phyloP scores from a whole-genome alignment of 1,140 invertebrate genomes.

The Scylla paramamosain region DNA sequence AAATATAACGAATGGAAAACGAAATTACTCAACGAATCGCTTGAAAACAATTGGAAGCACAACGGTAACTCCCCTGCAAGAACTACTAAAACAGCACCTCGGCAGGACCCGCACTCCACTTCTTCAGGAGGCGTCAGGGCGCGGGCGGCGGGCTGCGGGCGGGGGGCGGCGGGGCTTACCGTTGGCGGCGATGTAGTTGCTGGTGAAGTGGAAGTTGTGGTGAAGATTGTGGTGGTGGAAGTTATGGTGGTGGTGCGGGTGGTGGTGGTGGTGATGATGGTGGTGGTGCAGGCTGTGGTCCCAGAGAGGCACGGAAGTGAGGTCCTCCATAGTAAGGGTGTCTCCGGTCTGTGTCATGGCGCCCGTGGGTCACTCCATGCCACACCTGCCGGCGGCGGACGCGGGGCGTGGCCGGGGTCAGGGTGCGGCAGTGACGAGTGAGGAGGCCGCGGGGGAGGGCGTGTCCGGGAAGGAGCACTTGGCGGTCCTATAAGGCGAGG shows the following conservation, averaged over 20 bases:
- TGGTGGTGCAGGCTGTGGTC: slow-evolving; percentile 66
- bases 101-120: not conserved
- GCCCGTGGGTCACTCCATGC: slow-evolving; percentile 38
- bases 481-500: too few species aligned
- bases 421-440: not conserved
- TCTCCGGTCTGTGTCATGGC: slow-evolving; percentile 31
- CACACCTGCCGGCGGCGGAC: slow-evolving; percentile 29
- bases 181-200: slow-evolving; percentile 68
- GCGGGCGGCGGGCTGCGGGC: too few species aligned
- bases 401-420: not conserved
- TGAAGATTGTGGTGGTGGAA: slow-evolving; percentile 60
- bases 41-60: not conserved
- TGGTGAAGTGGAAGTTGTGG: slow-evolving; percentile 69
- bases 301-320: slow-evolving; percentile 66
- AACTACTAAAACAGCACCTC: not conserved
- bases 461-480: too few species aligned
- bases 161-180: slow-evolving; percentile 33
- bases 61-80: not conserved
- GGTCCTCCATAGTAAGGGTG: slow-evolving; percentile 63
- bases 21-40: too few species aligned
- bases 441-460: not conserved
- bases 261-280: slow-evolving; percentile 65
- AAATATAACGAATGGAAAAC: too few species aligned
- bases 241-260: slow-evolving; percentile 44
- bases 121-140: not conserved